These are phyloP conservation scores for Halcyon badia DNA, from an alignment of 2,797 vertebrate species.

Conservation along the genomic window DNA sequence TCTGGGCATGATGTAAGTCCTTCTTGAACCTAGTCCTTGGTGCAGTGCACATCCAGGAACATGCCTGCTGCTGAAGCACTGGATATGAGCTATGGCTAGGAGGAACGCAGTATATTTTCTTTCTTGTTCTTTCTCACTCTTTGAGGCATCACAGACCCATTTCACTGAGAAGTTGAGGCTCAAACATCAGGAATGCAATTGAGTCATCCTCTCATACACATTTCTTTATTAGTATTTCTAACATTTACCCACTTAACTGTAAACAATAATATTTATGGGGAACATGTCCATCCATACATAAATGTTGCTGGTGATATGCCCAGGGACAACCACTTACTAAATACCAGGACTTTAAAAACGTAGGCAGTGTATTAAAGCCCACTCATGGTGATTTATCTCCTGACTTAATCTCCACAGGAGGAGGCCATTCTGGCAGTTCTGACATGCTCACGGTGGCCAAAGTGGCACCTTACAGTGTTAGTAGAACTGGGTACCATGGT, in stretches of 20 bases:
- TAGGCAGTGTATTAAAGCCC: not conserved
- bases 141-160: not conserved
- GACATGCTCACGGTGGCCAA: not conserved
- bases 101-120: not conserved
- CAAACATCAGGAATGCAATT: not conserved
- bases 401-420: not conserved
- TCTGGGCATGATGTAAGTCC: not conserved
- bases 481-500: not conserved
- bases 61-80: not conserved
- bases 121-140: not conserved
- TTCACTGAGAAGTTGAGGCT: not conserved
- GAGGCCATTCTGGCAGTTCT: not conserved
- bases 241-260: not conserved
- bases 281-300: not conserved
- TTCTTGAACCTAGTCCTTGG: not conserved
- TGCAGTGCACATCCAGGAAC: rapidly evolving
- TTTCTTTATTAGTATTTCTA: conserved; percentile 22
- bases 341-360: not conserved
- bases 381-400: not conserved
- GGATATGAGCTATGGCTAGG: not conserved
- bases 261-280: conserved; percentile 20
- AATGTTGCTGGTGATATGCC: not conserved
- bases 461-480: not conserved
- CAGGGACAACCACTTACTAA: not conserved
- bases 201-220: not conserved